Conservation (phyloP, 1,140 invertebrate genomes). For the Calliopsis andreniformis region DNA sequence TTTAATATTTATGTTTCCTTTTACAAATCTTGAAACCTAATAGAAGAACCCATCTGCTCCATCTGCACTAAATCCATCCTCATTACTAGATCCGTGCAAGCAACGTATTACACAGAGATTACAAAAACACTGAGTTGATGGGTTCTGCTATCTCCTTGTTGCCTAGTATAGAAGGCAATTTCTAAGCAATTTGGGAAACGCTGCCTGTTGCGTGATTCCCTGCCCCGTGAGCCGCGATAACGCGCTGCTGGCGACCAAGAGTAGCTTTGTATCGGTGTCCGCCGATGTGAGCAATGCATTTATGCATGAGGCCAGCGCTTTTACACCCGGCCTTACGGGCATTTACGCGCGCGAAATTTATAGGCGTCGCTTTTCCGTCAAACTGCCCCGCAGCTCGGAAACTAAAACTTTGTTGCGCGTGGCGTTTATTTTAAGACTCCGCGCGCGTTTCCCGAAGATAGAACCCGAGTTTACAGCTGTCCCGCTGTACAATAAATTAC, state of each 20-base stretch:
- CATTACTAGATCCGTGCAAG: too few species aligned
- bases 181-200: too few species aligned
- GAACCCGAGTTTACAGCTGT: too few species aligned
- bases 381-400: not conserved
- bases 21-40: too few species aligned
- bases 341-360: conserved; percentile 39
- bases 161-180: too few species aligned
- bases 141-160: too few species aligned
- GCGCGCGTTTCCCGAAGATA: not conserved
- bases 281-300: conserved; percentile 73
- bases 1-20: too few species aligned
- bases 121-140: too few species aligned
- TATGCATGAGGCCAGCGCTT: conserved; percentile 65
- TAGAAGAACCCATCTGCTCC: too few species aligned
- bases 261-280: conserved; percentile 51
- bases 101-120: too few species aligned
- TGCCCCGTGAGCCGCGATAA: not conserved
- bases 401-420: not conserved
- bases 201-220: not conserved
- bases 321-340: conserved; percentile 29
- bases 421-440: not conserved
- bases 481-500: too few species aligned
- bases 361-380: not conserved
- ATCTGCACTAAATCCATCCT: too few species aligned
- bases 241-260: not conserved